Base-by-base conservation (phyloP, 2,888 invertebrate species). In the Heliothis peltigera region DNA sequence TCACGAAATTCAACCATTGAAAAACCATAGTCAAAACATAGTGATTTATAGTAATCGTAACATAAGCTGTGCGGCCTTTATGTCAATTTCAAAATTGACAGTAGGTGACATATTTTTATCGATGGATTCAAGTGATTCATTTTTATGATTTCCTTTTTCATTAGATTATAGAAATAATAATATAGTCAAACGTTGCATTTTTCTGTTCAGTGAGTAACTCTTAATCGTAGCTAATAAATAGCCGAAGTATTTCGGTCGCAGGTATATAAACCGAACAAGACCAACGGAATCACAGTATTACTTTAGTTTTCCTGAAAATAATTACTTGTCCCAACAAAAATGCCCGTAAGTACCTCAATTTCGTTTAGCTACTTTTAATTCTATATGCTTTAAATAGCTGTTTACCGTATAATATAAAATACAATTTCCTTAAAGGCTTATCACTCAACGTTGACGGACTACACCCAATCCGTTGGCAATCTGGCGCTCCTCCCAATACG, bases 401-500 rank as follows among this genome's bases (percentile, higher is more conserved):
- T 39, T 2, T 6, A n/a, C 10, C 19, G 0, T 1, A 32, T 8
- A 22, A 18, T 46, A 18, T 46, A 39, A 35, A 47, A 35, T 25
- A 12, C 17, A 25, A 71, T 68, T 76, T 74, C 77, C 77, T 71
- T n/a, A 1, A 46, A 99, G 98, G 99, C 99, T 2, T 99, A 99
- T 95, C 99, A 99, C 92, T 99, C 99, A 0, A 97, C 97, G 82
- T 97, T 99, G 84, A 95, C 96, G 32, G 97, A 97, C 63, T 96
- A 96, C 81, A 96, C 96, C 56, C 96, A 97, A 82, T 94, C 96
- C 28, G 96, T 99, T 54, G 99, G 99, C 10, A 99, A 99, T 89
- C 97, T 99, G 95, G 99, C 99, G 0, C 91, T 99, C 60, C 92
- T 99, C 74, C 99, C 99, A 8, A 92, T 99, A 56, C 96, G 97